Base-by-base conservation (phyloP, 1,140 invertebrate species). In the Eulimnadia texana region DNA sequence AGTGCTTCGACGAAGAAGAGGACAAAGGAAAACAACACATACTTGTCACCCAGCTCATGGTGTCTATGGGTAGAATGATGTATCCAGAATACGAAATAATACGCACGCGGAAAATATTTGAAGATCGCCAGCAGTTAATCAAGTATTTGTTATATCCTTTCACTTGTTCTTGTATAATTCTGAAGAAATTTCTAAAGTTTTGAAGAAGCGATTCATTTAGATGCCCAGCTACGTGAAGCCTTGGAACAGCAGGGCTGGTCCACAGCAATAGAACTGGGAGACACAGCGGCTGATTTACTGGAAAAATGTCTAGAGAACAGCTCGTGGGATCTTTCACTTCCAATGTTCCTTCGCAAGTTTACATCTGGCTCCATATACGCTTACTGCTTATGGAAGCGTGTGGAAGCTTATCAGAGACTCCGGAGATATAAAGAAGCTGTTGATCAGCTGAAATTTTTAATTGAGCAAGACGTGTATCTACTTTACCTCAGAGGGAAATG, bases 391-490 rank as follows among this genome's bases (percentile, higher is more conserved):
- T 74, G 67, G 58, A 67, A 72, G 53, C 73, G 73, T 11, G 72
- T 80, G 9, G 76, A 78, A 58, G 70, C 74, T 24, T 66, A 76
- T 22, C 77, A 80, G 63, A 71, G 72, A 29, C 59, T 72, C 3
- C 75, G 72, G 64, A 65, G 74, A 3, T 79, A 77, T 63, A 57
- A 63, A 16, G 69, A 69, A 58, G 79, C 78, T n/a, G 73, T 77
- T 51, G 61, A 68, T 19, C 64, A 74, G n/a, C 66, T 80, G 3
- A 63, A 70, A 33, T 64, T 70, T 29, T 66, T 80, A 3, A 67
- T 81, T 11, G 60, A 53, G 0, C 77, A 80, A 67, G 63, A 68
- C 1, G 64, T 71, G 0, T 76, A 78, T 64, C 68, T 72, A 50
- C 61, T 63, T 23, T 68, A 75, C 50, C 74, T 76, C 62, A 67